Percentiles rank a stretch among this genome's conserved stretches.
These are phyloP conservation scores for Papilio demoleus DNA, from an alignment of 2,888 invertebrate species.

Conservation along the genomic window DNA sequence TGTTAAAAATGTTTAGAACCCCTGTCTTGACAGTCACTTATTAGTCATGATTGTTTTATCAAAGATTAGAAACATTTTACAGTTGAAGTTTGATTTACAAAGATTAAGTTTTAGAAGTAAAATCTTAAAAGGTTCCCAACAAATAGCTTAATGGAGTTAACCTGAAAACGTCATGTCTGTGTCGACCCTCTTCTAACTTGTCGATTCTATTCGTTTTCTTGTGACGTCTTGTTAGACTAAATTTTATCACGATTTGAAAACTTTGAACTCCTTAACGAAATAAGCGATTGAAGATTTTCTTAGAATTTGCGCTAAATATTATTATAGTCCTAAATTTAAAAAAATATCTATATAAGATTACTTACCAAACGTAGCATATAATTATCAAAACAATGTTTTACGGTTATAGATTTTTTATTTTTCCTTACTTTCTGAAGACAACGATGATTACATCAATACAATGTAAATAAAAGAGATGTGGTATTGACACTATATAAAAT, in stretches of 20 bases:
- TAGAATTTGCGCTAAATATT: neutral
- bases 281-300: conserved; percentile 10
- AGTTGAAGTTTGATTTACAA: conserved; percentile 39
- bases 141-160: conserved; percentile 73
- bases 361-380: too few relatives aligned
- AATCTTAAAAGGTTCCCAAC: conserved; percentile 53
- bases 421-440: too few relatives aligned
- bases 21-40: neutral
- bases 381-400: too few relatives aligned
- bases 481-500: neutral
- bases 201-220: conserved; percentile 35
- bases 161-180: conserved; percentile 70
- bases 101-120: conserved; percentile 53
- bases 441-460: too few relatives aligned
- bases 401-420: too few relatives aligned
- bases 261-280: conserved; percentile 10
- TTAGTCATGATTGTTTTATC: neutral
- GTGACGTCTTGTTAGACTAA: conserved; percentile 31
- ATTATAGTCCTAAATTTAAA: neutral
- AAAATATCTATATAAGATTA: too few relatives aligned
- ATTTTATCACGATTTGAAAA: conserved; percentile 30
- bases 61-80: conserved; percentile 7
- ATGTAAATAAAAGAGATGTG: neutral
- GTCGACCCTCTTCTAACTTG: conserved; percentile 57
- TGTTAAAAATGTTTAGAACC: conserved; percentile 18